Evolutionary conservation across 1,140 invertebrate species (phyloP), one percentile per base, ranked within the genome.

Genomic region (Pseudomyrmex pallidus): DNA sequence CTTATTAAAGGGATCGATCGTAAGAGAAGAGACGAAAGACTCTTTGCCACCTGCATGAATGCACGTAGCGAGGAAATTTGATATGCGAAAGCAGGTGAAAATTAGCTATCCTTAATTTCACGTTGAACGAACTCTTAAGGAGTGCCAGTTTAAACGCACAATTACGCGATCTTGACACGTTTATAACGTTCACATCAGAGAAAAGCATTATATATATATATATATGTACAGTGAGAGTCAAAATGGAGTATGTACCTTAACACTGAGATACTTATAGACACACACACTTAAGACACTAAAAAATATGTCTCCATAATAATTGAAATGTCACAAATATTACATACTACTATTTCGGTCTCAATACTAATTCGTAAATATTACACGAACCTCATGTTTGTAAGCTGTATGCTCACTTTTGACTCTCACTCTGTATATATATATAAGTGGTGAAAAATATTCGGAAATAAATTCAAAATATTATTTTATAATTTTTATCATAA

Each of bases 1-100:
- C 22, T 80, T 80, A 80, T 80, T 80, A 80, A 80, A 80, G 66
- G 76, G 76, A 72, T 8, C 64, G 64, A 54, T 22, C 50, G 50
- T 25, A n/a, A 64, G 8, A 76, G 48, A 76, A 52, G 61, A n/a
- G 25, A 54, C 20, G 20, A n/a, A 10, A 10, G 44, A 35, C 44
- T 80, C 54, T 35, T 13, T 46, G n/a, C 10, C 52, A 61, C 13
- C 25, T 12, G n/a, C 20, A 25, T 48, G 54, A 10, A 0, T 22
- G 17, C 9, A 20, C 3, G n/a, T 17, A 35, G 17, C 17, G 25
- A 4, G 1, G 35, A 46, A 68, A 35, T 70, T 10, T 3, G 64
- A 2, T 35, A 35, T n/a, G 56, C 12, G 12, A 59, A 48, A 61
- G 35, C 12, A 20, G 54, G 44, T 12, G 20, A 12, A n/a, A 72